phyloP scores from a whole-genome alignment of 53 echinoderm and acorn worm genomes.

The Actinopyga echinites region DNA sequence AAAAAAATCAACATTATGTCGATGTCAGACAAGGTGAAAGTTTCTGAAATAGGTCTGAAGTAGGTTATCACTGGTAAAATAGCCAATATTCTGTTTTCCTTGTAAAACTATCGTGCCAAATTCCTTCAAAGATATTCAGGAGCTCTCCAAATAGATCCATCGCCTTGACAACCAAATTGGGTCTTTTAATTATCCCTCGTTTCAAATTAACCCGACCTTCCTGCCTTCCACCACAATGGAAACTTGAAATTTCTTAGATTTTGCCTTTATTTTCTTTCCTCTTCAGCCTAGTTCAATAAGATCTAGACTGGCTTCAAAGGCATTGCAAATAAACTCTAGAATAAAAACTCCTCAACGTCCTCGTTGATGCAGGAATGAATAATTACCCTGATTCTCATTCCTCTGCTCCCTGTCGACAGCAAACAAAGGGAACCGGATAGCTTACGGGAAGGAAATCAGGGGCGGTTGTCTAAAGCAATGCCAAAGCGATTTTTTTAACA shows the following conservation, averaged over 20 bases:
- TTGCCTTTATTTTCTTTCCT: background rate
- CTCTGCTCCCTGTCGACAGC: slow-evolving; percentile 24
- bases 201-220: slow-evolving; percentile 38
- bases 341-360: background rate
- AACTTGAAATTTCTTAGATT: background rate
- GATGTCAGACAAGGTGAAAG: no score
- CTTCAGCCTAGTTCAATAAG: slow-evolving; percentile 12
- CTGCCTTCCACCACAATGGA: background rate
- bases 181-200: slow-evolving; percentile 23
- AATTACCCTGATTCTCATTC: slow-evolving; percentile 32
- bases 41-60: no score
- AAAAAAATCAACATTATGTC: no score
- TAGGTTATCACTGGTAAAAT: no score
- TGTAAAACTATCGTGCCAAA: background rate
- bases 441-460: slow-evolving; percentile 25
- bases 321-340: slow-evolving; percentile 19
- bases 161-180: slow-evolving; percentile 21
- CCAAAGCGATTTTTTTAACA: slow-evolving; percentile 20
- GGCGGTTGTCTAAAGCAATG: slow-evolving; percentile 24
- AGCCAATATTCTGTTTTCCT: no score
- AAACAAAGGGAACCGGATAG: slow-evolving; percentile 42
- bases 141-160: background rate
- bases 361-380: slow-evolving; percentile 22
- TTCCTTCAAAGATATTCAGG: background rate
- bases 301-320: slow-evolving; percentile 22